Percentiles rank a stretch among this genome's conserved stretches.
phyloP scores from a whole-genome alignment of 1,140 invertebrate genomes.

The Danaus melanippus region DNA sequence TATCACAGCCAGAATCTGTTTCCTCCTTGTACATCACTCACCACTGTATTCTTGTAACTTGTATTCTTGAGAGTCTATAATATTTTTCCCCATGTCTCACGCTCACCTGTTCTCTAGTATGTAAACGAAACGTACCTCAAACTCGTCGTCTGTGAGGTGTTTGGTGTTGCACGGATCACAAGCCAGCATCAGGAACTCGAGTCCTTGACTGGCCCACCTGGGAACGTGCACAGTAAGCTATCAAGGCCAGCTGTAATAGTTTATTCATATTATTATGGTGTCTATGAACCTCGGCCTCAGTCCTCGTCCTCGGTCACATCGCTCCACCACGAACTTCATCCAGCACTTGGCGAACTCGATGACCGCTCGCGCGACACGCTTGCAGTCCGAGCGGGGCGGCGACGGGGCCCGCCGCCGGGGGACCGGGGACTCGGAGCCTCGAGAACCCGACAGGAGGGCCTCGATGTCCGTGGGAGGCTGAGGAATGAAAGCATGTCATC shows the following conservation, averaged over 20 bases:
- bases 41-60: no score
- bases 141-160: slow-evolving; percentile 82
- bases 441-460: slow-evolving; percentile 26
- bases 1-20: no score
- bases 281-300: slow-evolving; percentile 76
- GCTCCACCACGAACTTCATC: slow-evolving; percentile 88
- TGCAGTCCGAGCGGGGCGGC: slow-evolving; percentile 30
- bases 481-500: slow-evolving; percentile 14
- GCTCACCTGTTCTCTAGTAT: neutral
- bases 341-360: slow-evolving; percentile 86
- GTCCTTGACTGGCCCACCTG: slow-evolving; percentile 87
- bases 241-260: no score
- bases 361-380: slow-evolving; percentile 61
- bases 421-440: slow-evolving; percentile 1
- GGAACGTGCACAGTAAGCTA: neutral
- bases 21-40: no score
- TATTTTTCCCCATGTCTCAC: no score
- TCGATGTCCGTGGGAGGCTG: slow-evolving; percentile 35
- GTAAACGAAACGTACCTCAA: slow-evolving; percentile 72
- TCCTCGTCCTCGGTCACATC: slow-evolving; percentile 88
- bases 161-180: slow-evolving; percentile 87
- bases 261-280: no score
- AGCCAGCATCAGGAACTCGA: slow-evolving; percentile 87
- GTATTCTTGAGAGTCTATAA: no score
- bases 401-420: slow-evolving; percentile 6